These are phyloP conservation scores for Anhinga rufa DNA, from an alignment of 2,113 vertebrate genomes.

Conservation along the genomic window DNA sequence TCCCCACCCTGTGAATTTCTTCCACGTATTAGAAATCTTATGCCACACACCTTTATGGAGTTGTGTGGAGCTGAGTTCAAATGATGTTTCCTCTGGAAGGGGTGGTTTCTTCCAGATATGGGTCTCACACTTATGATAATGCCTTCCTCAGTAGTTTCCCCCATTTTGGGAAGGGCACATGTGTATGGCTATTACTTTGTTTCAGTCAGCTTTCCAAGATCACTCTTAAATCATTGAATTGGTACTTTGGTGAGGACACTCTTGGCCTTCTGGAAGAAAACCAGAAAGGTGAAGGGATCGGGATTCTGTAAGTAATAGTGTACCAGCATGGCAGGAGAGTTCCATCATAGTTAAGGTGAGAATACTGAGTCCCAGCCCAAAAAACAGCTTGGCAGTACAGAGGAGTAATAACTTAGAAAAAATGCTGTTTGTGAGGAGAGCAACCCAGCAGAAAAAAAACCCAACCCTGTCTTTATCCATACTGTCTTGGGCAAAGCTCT, in stretches of 20 bases:
- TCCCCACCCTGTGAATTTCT: not conserved
- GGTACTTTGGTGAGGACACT: not conserved
- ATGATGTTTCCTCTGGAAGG: not conserved
- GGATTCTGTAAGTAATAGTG: not conserved
- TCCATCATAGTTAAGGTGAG: not conserved
- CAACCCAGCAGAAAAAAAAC: not conserved
- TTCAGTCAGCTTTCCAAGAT: not conserved
- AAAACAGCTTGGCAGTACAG: not conserved
- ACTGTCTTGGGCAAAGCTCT: not conserved
- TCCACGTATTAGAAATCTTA: not conserved
- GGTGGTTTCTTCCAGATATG: not conserved
- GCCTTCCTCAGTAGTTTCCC: not conserved
- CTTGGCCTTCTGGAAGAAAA: not conserved
- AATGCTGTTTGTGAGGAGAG: not conserved
- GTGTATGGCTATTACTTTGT: not conserved
- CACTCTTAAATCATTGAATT: not conserved
- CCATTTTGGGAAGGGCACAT: accelerated
- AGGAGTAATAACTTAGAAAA: not conserved
- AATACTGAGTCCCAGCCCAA: not conserved
- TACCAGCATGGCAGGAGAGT: not conserved
- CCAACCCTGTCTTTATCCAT: not conserved
- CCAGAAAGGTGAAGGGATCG: not conserved
- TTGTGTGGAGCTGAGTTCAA: not conserved
- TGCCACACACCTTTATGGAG: not conserved
- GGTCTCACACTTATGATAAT: not conserved